Conservation (phyloP, 1,140 invertebrate genomes). For the Papilio aristodemus region DNA sequence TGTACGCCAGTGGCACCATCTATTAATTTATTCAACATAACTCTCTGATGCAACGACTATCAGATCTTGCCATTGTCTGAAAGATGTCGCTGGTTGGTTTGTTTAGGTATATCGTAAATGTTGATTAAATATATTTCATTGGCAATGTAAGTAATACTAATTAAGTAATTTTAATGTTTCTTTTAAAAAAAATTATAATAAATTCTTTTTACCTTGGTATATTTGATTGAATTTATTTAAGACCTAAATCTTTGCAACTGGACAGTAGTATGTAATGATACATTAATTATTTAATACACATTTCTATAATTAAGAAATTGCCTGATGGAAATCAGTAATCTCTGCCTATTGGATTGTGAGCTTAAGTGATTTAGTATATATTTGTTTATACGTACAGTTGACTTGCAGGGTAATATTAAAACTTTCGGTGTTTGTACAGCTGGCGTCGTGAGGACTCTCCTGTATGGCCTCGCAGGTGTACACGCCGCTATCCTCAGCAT, state of each 20-base stretch:
- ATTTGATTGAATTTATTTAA: no score
- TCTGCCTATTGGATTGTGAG: not conserved
- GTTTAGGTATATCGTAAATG: no score
- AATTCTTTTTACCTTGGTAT: no score
- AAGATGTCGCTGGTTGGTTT: not conserved
- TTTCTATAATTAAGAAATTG: no score
- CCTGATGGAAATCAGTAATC: not conserved
- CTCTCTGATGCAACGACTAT: not conserved
- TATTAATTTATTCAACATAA: not conserved
- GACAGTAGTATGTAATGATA: no score
- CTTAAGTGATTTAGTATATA: not conserved
- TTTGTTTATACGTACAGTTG: constrained; percentile 53
- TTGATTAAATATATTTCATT: no score
- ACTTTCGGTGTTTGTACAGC: constrained; percentile 45
- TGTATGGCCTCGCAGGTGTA: constrained; percentile 63
- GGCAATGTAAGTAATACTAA: no score
- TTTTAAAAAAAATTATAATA: no score
- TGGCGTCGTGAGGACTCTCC: constrained; percentile 43
- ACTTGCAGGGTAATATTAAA: constrained; percentile 58
- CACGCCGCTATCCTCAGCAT: constrained; percentile 54
- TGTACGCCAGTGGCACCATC: no score
- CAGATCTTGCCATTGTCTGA: not conserved
- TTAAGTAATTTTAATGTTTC: no score
- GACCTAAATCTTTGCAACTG: no score
- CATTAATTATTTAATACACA: no score